Evolutionary conservation across 2,888 invertebrate genomes (phyloP), one percentile per base, ranked within the genome.

Genomic region (Chelonus formosanus): DNA sequence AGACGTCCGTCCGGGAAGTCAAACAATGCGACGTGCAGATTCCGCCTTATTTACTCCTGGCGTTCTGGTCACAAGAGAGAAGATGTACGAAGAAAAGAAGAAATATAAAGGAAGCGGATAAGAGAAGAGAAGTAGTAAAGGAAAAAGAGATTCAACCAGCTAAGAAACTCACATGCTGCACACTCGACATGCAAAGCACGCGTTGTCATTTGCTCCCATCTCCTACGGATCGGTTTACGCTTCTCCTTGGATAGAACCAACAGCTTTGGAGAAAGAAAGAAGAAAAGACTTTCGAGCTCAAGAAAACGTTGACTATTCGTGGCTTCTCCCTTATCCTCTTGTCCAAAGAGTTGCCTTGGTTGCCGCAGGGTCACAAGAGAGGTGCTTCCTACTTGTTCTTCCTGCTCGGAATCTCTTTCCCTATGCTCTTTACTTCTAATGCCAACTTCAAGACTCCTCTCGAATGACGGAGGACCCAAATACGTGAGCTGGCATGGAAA

Each of bases 11-110:
- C 78, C 76, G 75, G 74, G 72, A 77, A 77, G 79, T 81, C 77
- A 81, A 81, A 81, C 82, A 82, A 82, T 81, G 79, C 80, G 78
- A 79, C 80, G 79, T 79, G 80, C 77, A 74, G 79, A 80, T 80
- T 78, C 77, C 75, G 73, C 77, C 77, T 81, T 81, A 80, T 82
- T 81, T 81, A 81, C 79, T 79, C 74, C 70, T 70, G 75, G 74
- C 58, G 34, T 53, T 32, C 56, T 40, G 36, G 40, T 40, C 35
- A 54, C 58, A 50, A 58, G 32, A 34, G 55, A 60, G 47, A 36
- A 60, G 59, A 57, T 59, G 68, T 63, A 55, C 31, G 47, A 54
- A 52, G 54, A 59, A 59, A 52, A 53, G 53, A 59, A 45, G 53
- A 59, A 45, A 31, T 31, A 65, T 53, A 35, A 50, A 59, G 45